Conservation (phyloP, 37 sponge, comb jelly and placozoan species). For the Beroe forskalii region DNA sequence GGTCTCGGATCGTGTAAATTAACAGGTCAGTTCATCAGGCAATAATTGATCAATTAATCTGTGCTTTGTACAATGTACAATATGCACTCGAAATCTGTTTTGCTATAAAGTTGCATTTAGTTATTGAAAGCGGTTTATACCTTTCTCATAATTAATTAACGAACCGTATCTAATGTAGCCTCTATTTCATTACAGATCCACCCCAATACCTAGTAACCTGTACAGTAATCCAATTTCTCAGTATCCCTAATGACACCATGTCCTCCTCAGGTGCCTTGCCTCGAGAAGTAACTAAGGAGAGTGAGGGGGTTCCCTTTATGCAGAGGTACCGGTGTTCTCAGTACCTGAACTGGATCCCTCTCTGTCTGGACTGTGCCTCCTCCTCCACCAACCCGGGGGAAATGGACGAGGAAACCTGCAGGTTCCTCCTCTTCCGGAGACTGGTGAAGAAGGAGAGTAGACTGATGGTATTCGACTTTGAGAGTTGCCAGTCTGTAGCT, state of each 20-base stretch:
- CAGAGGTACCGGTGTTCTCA: constrained; percentile 58
- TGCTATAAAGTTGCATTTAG: no score
- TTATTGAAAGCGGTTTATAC: no score
- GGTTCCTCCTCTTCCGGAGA: constrained; percentile 48
- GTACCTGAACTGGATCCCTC: constrained; percentile 40
- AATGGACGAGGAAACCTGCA: constrained; percentile 42
- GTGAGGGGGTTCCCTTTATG: constrained; percentile 43
- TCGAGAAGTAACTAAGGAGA: not conserved
- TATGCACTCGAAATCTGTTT: no score
- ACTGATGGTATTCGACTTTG: constrained; percentile 36
- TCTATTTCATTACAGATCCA: no score
- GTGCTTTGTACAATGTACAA: no score
- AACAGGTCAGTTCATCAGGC: constrained; percentile 33
- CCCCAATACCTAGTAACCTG: no score
- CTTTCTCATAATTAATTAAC: no score
- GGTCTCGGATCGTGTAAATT: constrained; percentile 35
- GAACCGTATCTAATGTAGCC: no score
- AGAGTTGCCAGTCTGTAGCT: constrained; percentile 3
- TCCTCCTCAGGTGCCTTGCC: no score
- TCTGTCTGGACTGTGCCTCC: constrained; percentile 61
- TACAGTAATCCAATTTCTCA: no score
- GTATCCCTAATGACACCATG: no score
- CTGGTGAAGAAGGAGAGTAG: constrained; percentile 43
- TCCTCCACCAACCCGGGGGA: not conserved
- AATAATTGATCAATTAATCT: no score